A percentile compares a stretch with the other conserved stretches of the same genome.
These are phyloP conservation scores for Syndactyla subalaris DNA, from an alignment of 2,797 vertebrate species.

Conservation along the genomic window DNA sequence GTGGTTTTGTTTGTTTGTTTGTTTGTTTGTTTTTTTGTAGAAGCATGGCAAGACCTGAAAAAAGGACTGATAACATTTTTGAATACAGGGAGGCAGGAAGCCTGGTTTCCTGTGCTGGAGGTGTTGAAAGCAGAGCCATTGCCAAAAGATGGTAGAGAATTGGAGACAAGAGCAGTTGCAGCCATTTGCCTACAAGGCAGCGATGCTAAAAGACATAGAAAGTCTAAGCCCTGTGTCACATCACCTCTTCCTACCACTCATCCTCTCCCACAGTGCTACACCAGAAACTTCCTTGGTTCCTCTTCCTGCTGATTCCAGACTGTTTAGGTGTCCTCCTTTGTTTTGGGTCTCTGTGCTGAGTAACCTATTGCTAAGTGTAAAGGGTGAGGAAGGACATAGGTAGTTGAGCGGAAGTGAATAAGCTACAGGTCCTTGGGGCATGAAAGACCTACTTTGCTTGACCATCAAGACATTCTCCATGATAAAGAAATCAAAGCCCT, in stretches of 20 bases:
- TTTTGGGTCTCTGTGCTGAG: not conserved
- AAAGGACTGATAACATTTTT: not conserved
- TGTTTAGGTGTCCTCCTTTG: not conserved
- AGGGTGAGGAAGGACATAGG: not conserved
- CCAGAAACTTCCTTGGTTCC: not conserved
- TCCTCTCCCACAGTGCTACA: not conserved
- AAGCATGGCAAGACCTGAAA: not conserved
- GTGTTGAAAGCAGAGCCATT: not conserved
- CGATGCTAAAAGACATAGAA: not conserved
- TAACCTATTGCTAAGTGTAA: not conserved
- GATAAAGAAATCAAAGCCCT: not conserved
- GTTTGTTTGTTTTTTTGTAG: not conserved
- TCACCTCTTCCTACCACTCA: not conserved
- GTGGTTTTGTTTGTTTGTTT: too few relatives aligned
- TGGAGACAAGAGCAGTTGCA: not conserved
- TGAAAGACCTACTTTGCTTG: not conserved
- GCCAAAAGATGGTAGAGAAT: not conserved
- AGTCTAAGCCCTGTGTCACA: not conserved
- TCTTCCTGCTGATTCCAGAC: not conserved
- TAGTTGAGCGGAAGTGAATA: not conserved
- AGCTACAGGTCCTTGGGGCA: not conserved
- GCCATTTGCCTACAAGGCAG: not conserved
- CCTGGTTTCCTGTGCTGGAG: not conserved
- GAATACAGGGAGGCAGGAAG: not conserved
- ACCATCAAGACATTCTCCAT: not conserved